Conservation (phyloP, 2,113 vertebrate genomes). For the Furnarius figulus region DNA sequence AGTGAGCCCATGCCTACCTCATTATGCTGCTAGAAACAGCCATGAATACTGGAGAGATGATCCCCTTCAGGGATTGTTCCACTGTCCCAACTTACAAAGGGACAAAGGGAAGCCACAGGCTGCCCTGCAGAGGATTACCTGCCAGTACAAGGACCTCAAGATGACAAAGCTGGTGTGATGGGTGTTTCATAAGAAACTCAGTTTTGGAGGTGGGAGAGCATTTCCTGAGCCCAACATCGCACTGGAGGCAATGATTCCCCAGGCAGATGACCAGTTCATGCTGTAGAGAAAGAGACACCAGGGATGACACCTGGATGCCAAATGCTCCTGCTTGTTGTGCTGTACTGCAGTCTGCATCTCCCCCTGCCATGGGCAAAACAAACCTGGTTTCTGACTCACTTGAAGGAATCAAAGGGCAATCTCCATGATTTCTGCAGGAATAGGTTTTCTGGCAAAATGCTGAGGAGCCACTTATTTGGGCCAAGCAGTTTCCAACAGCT, state of each 20-base stretch:
- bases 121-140: background rate
- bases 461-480: background rate
- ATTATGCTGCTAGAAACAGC: background rate
- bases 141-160: background rate
- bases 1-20: background rate
- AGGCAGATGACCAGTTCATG: accelerated
- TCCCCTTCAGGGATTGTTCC: background rate
- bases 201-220: background rate
- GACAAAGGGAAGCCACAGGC: background rate
- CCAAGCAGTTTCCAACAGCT: background rate
- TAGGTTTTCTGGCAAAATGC: background rate
- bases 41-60: background rate
- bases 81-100: background rate
- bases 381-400: background rate
- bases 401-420: background rate
- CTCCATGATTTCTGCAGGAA: background rate
- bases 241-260: background rate
- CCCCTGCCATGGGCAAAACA: background rate
- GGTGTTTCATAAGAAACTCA: background rate
- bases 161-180: background rate
- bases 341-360: accelerated
- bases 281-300: background rate
- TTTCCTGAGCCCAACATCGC: background rate
- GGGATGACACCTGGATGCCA: accelerated
- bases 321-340: background rate